Conservation (phyloP, 2,888 invertebrate genomes). For the Cosmopolites sordidus region DNA sequence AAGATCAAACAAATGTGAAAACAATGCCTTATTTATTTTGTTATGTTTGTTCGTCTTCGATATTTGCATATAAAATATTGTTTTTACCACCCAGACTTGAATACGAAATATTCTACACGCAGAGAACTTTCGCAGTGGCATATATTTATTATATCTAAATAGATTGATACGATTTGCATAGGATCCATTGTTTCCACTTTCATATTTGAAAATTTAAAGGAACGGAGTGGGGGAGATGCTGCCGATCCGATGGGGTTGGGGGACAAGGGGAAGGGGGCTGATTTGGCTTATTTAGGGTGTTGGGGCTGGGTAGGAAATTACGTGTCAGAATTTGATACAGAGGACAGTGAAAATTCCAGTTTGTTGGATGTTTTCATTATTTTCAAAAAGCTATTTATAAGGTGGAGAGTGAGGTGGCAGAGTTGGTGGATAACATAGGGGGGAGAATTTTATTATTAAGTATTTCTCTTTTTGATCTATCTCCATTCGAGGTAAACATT, state of each 20-base stretch:
- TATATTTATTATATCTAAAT: conserved; percentile 3
- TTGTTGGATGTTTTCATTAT: conserved; percentile 24
- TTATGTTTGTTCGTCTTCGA: too few species aligned
- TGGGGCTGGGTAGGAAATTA: conserved; percentile 37
- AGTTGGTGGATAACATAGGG: too few species aligned
- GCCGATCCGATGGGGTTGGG: conserved; percentile 4
- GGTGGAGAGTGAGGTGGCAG: too few species aligned
- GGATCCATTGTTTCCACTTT: conserved; percentile 21
- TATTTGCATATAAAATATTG: too few species aligned
- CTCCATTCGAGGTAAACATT: too few species aligned
- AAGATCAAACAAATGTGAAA: too few species aligned
- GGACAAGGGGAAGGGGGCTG: neutral
- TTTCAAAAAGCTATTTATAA: conserved; percentile 14
- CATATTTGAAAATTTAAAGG: conserved; percentile 27
- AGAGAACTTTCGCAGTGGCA: too few species aligned
- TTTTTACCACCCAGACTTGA: too few species aligned
- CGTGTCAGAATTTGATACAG: conserved; percentile 41
- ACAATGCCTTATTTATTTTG: too few species aligned
- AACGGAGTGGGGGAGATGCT: conserved; percentile 10
- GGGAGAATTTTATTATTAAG: too few species aligned
- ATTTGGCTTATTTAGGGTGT: conserved; percentile 39
- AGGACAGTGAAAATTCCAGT: conserved; percentile 35
- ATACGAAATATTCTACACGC: too few species aligned
- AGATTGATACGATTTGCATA: conserved; percentile 18
- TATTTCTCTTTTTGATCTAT: too few species aligned